A percentile compares a stretch with the other conserved stretches of the same genome.
Conservation (phyloP, 1,140 invertebrate genomes). For the Zelostemma sp. region DNA sequence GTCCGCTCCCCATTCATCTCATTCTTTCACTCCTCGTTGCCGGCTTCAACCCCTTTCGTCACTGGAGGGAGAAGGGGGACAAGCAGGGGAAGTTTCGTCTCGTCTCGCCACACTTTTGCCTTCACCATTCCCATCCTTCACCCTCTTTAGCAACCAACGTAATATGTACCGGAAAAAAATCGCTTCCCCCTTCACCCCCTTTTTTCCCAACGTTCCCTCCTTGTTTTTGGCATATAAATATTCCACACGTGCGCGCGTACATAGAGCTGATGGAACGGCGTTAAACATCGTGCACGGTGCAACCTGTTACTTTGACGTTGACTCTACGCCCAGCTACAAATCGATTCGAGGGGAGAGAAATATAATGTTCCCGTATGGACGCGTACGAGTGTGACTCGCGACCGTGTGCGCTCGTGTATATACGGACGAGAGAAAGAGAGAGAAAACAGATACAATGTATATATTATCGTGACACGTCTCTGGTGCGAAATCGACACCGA, state of each 20-base stretch:
- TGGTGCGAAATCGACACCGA: slow-evolving; percentile 19
- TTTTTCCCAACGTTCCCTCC: slow-evolving; percentile 8
- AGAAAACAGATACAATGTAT: slow-evolving; percentile 7
- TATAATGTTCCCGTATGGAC: slow-evolving; percentile 4
- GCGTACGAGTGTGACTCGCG: neutral
- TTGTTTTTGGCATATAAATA: slow-evolving; percentile 21
- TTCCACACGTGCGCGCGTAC: slow-evolving; percentile 5
- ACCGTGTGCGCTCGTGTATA: neutral
- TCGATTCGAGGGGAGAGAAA: slow-evolving; percentile 27
- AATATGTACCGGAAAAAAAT: slow-evolving; percentile 22
- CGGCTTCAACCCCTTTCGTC: slow-evolving; percentile 29
- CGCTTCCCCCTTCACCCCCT: slow-evolving; percentile 13
- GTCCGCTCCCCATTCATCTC: slow-evolving; percentile 19
- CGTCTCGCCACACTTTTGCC: slow-evolving; percentile 25
- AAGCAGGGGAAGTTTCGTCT: no score
- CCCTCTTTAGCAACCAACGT: slow-evolving; percentile 19
- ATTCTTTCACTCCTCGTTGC: slow-evolving; percentile 17
- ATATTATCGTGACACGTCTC: slow-evolving; percentile 4
- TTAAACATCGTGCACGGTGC: slow-evolving; percentile 38
- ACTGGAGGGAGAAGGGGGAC: no score
- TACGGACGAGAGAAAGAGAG: neutral
- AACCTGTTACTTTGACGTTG: slow-evolving; percentile 58
- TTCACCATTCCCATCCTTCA: slow-evolving; percentile 11
- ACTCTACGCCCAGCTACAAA: slow-evolving; percentile 33
- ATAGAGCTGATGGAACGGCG: neutral